Evolutionary conservation across 2,888 invertebrate genomes (phyloP).

Genomic region (Tribolium freemani): DNA sequence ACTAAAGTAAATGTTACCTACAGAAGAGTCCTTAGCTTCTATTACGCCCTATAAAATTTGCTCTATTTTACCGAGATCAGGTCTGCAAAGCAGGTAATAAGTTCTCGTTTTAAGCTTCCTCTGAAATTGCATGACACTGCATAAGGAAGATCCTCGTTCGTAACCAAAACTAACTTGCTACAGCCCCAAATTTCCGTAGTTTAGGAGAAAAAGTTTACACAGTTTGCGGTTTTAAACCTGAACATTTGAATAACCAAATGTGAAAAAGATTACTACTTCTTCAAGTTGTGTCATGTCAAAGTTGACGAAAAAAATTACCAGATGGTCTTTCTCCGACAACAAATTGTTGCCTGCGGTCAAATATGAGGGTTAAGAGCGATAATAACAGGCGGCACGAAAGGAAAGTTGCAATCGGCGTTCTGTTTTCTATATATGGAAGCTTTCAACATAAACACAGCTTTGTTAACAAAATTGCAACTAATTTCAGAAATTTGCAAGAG

Average conservation of each 20-base stretch:
- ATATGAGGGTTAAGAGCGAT: slow-evolving; percentile 13
- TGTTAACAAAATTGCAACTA: background rate
- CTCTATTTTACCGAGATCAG: slow-evolving; percentile 1
- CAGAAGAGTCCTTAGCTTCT: background rate
- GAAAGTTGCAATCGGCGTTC: slow-evolving; percentile 3
- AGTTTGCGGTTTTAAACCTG: slow-evolving; percentile 12
- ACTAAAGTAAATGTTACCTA: slow-evolving; percentile 4
- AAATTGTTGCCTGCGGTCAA: slow-evolving; percentile 25
- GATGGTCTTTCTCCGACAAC: slow-evolving; percentile 11
- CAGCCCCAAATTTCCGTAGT: background rate
- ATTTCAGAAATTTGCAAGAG: background rate
- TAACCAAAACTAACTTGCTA: slow-evolving; percentile 15
- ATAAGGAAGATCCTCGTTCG: slow-evolving; percentile 24
- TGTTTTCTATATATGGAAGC: slow-evolving; percentile 11
- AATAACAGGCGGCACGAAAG: slow-evolving; percentile 23
- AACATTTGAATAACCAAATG: background rate
- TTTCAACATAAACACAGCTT: background rate
- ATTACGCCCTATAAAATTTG: background rate
- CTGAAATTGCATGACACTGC: slow-evolving; percentile 45
- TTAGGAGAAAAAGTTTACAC: slow-evolving; percentile 12
- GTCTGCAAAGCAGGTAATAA: slow-evolving; percentile 48
- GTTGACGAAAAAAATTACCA: slow-evolving; percentile 1
- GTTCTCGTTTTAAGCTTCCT: slow-evolving; percentile 45
- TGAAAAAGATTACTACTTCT: background rate
- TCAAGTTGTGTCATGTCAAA: background rate